phyloP scores from a whole-genome alignment of 1,140 invertebrate species.

The Tetragonula clypearis region DNA sequence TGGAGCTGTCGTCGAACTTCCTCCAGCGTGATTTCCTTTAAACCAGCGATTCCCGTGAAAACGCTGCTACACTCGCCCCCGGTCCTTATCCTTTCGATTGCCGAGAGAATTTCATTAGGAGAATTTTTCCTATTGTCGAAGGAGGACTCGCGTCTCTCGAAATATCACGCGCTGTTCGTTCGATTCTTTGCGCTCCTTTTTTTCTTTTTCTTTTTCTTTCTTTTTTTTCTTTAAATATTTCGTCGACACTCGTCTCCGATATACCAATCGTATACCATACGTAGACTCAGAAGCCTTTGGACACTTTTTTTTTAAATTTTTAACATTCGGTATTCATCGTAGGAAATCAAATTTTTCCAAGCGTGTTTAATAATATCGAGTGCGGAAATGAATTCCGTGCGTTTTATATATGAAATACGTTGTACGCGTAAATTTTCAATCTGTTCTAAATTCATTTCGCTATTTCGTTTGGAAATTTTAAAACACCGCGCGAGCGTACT shows the following conservation, averaged over 20 bases:
- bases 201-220: no score
- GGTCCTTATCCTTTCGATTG: not conserved
- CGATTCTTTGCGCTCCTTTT: not conserved
- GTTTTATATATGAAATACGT: no score
- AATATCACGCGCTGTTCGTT: not conserved
- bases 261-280: not conserved
- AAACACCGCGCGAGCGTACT: no score
- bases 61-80: not conserved
- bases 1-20: not conserved
- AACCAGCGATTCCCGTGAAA: no score
- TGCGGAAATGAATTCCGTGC: no score
- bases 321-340: no score
- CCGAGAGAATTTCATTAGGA: not conserved
- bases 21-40: not conserved
- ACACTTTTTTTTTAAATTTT: no score
- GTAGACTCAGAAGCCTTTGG: not conserved
- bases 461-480: no score
- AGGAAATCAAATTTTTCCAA: no score
- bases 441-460: no score
- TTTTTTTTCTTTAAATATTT: not conserved
- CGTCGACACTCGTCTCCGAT: not conserved
- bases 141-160: not conserved
- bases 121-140: not conserved
- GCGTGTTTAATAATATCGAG: no score
- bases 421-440: no score